phyloP scores from a whole-genome alignment of 2,113 vertebrate species.

The Pithys albifrons region DNA sequence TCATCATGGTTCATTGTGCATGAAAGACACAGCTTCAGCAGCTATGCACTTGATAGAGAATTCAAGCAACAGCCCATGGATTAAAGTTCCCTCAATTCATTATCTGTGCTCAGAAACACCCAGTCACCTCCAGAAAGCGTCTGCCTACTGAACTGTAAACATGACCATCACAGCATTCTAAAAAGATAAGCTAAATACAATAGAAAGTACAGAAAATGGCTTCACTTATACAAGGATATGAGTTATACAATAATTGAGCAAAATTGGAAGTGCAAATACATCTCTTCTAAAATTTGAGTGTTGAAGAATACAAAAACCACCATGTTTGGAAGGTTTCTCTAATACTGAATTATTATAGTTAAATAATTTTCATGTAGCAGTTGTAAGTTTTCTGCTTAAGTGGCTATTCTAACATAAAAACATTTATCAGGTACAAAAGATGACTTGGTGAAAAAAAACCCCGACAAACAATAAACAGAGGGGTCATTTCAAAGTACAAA shows the following conservation, averaged over 20 bases:
- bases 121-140: neutral
- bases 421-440: neutral
- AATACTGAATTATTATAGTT: neutral
- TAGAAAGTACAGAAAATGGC: neutral
- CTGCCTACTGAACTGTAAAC: neutral
- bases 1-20: neutral
- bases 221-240: neutral
- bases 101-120: neutral
- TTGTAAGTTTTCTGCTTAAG: neutral
- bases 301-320: neutral
- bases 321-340: neutral
- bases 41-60: neutral
- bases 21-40: slow-evolving; percentile 25
- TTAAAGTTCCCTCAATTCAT: slow-evolving; percentile 14
- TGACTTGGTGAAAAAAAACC: neutral
- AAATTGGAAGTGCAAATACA: neutral
- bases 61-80: neutral
- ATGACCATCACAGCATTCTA: neutral
- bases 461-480: neutral
- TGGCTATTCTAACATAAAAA: neutral
- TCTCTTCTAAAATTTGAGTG: neutral
- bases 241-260: neutral
- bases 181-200: slow-evolving; percentile 24
- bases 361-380: neutral
- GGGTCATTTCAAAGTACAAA: neutral